These are phyloP conservation scores for Hippocampus abdominalis DNA, from an alignment of 2,113 vertebrate genomes.

Conservation along the genomic window DNA sequence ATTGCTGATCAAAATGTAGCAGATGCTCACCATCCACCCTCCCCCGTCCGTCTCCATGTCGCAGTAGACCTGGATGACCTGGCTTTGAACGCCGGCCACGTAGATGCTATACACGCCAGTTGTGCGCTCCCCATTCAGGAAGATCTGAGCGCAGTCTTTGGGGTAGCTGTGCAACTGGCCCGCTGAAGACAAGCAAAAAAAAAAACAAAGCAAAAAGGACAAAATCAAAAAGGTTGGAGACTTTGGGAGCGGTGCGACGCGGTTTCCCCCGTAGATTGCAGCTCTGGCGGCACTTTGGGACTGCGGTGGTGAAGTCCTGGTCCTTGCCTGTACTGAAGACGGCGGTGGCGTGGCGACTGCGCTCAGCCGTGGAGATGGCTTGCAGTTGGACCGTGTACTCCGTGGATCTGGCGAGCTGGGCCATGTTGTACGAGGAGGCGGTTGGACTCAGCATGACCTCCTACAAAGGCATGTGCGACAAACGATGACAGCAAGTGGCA, in stretches of 20 bases:
- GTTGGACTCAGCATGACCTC: conserved; percentile 80
- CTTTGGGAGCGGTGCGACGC: background rate
- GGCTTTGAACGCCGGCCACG: conserved; percentile 77
- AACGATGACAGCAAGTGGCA: background rate
- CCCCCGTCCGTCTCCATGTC: conserved; percentile 92
- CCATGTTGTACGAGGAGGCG: conserved; percentile 79
- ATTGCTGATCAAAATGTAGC: background rate
- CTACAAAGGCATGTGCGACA: conserved; percentile 49
- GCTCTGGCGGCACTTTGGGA: background rate
- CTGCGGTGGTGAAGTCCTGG: background rate
- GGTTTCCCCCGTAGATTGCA: conserved; percentile 11
- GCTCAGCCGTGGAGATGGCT: conserved; percentile 71
- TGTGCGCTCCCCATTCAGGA: conserved; percentile 83
- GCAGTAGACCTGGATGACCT: conserved; percentile 84
- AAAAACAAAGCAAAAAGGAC: background rate
- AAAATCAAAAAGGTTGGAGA: background rate
- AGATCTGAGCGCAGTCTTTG: conserved; percentile 85
- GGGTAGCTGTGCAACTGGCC: conserved; percentile 79
- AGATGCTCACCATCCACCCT: conserved; percentile 84
- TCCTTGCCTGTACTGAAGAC: conserved; percentile 84
- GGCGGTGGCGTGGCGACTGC: conserved; percentile 71
- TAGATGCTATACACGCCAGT: conserved; percentile 87
- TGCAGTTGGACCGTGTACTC: conserved; percentile 80
- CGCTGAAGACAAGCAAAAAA: conserved; percentile 38
- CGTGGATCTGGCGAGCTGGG: conserved; percentile 77